Percentiles rank a stretch among this genome's conserved stretches.
Conservation (phyloP, 2,113 vertebrate species). For the Uria lomvia region DNA sequence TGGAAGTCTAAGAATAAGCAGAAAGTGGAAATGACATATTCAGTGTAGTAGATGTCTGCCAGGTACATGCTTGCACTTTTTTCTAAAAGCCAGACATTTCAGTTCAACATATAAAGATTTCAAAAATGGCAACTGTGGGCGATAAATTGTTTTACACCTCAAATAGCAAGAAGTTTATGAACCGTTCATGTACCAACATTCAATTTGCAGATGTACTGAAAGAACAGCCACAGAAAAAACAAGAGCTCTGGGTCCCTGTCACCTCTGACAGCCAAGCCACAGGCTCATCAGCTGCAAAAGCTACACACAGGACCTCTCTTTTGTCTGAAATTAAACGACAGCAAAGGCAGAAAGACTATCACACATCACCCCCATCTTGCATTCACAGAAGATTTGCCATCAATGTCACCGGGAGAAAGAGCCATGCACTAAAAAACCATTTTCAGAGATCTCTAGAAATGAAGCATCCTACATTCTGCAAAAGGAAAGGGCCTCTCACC, state of each 20-base stretch:
- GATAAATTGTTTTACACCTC: slow-evolving; percentile 22
- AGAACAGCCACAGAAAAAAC: not conserved
- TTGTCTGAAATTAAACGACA: rapidly evolving
- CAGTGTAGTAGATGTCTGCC: slow-evolving; percentile 6
- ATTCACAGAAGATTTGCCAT: not conserved
- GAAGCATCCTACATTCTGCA: not conserved
- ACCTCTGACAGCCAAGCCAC: not conserved
- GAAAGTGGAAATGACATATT: slow-evolving; percentile 14
- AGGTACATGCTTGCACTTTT: not conserved
- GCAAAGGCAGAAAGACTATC: not conserved
- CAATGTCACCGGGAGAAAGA: not conserved
- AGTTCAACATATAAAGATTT: not conserved
- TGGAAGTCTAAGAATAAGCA: slow-evolving; percentile 12
- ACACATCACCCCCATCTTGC: rapidly evolving
- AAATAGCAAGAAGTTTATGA: not conserved
- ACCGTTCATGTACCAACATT: not conserved
- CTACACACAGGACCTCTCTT: not conserved
- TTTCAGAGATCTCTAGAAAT: not conserved
- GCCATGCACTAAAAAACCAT: not conserved
- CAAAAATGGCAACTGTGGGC: not conserved
- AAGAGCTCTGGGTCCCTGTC: not conserved
- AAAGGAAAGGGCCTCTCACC: not conserved
- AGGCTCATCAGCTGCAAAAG: not conserved
- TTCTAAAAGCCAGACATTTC: slow-evolving; percentile 18
- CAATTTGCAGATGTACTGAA: not conserved